Evolutionary conservation across 2,888 invertebrate genomes (phyloP), one percentile per base, ranked within the genome.

Genomic region (Onthophagus sagittarius): DNA sequence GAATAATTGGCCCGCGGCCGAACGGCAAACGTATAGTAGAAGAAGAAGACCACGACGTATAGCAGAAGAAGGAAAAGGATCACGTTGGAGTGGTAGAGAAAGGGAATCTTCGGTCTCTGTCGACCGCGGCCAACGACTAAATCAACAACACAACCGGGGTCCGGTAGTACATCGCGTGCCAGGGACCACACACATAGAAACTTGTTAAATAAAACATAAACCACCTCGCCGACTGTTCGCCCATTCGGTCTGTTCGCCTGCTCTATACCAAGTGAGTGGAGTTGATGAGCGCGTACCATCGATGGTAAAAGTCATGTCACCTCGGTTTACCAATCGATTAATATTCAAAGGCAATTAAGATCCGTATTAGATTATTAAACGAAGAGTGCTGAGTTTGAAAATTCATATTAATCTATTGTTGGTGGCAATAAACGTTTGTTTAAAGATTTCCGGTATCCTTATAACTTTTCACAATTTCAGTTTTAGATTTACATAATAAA

Each of bases 161-260:
- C 79, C 82, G 82, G 82, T 83, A 83, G 83, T 83, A 83, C 82
- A 84, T 85, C 84, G 84, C 84, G 84, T 84, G 84, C 84, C 83
- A 77, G 78, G 81, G 84, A 83, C 84, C 84, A 84, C 84, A 84
- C 84, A 84, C 83, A 82, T 82, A 78, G 83, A 83, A 82, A 83
- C 81, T 85, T 84, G 84, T 84, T 84, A 85, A 85, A 84, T 84
- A 84, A 84, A 84, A 85, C 84, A 85, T 85, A 85, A 85, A 85
- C 83, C 84, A 85, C 84, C 84, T 84, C 83, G 39, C 39, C 39
- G 39, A 53, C 39, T 53, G 39, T 53, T 53, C 39, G 39, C 39
- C 39, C 39, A 53, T 53, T 53, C 39, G 39, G 39, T 53, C 39
- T 53, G 39, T 53, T 53, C 39, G 39, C 39, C 6, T 53, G 11